Base-by-base conservation (phyloP, 1,140 invertebrate genomes). In the Cyrtorhinus lividipennis region DNA sequence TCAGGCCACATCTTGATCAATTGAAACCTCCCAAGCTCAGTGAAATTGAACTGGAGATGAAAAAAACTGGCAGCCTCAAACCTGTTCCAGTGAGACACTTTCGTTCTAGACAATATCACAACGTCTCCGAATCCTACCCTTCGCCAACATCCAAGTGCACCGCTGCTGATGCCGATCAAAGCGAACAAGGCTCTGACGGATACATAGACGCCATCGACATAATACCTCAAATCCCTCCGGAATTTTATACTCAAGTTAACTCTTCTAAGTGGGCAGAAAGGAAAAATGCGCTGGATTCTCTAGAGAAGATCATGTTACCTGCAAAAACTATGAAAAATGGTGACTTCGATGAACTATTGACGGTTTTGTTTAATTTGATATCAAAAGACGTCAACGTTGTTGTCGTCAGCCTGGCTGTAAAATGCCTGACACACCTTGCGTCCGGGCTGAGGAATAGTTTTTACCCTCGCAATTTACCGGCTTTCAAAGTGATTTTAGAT, bases 241-340 rank as follows among this genome's bases (percentile, higher is more conserved):
- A 97, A 73, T 99, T 97, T 73, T 95, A 88, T 71, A 92, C 96
- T 5, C 92, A 95, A 75, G 68, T 93, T 27, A 94, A 98, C 73
- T 88, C 89, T 0, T 97, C 97, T 72, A 98, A 98, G 71, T 99
- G 96, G 96, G 88, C 94, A 70, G 91, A 98, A 59, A 79, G 96
- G 8, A 96, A 96, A 73, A 92, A 98, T 73, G 85, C 86, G 0
- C 70, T 99, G 2, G 90, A 95, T 69, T 75, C 76, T 1, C 72
- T 97, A 0, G 87, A 95, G 62, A 80, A 81, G 62, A 71, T 96
- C 1, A 72, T 93, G 1, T 84, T 86, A 65, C 78, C 80, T 24
- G 84, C 86, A 70, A 92, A 90, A 0, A 95, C 89, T 74, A 72
- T 98, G 24, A 90, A 93, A 72, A 83, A 79, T 69, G 93, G 92